Conservation (phyloP, 2,888 invertebrate genomes). For the Acronicta aceris region DNA sequence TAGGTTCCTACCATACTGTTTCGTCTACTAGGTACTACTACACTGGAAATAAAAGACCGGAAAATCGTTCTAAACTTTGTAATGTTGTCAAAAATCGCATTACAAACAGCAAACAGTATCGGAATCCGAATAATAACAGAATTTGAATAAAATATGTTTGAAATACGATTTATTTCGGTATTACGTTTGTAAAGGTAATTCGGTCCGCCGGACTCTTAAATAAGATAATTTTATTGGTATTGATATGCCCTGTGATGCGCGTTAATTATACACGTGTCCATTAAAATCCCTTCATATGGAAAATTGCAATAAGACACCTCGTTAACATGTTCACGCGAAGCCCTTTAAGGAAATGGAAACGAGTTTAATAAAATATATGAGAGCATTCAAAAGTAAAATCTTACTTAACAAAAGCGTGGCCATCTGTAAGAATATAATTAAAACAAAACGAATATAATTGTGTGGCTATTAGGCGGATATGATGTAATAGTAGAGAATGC, state of each 20-base stretch:
- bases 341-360: constrained; percentile 25
- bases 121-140: too few species aligned
- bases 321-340: constrained; percentile 30
- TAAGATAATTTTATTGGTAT: constrained; percentile 15
- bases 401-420: constrained; percentile 23
- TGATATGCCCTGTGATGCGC: constrained; percentile 18
- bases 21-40: too few species aligned
- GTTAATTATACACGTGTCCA: constrained; percentile 13
- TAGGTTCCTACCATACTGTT: too few species aligned
- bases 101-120: too few species aligned
- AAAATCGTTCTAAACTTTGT: too few species aligned
- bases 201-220: too few species aligned
- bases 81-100: too few species aligned
- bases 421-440: constrained; percentile 30
- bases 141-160: too few species aligned
- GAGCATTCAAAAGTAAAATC: constrained; percentile 26
- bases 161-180: too few species aligned
- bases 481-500: constrained; percentile 27
- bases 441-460: constrained; percentile 34
- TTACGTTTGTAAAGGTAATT: too few species aligned
- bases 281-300: constrained; percentile 22
- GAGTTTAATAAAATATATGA: constrained; percentile 32
- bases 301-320: constrained; percentile 29
- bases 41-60: too few species aligned
- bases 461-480: constrained; percentile 23